Conservation (phyloP, 2,888 invertebrate genomes). For the Ornithoptera priamus region DNA sequence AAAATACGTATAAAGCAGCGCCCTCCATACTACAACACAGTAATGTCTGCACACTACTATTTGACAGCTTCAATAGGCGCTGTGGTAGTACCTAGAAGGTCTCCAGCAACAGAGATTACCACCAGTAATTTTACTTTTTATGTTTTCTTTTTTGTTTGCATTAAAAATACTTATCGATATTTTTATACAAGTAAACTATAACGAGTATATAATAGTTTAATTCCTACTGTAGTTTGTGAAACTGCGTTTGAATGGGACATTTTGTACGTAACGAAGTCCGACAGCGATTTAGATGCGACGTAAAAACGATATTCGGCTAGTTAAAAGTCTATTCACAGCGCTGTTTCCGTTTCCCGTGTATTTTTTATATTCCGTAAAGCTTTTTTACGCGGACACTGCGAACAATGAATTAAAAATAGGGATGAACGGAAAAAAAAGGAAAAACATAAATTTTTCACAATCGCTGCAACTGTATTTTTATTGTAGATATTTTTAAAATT, state of each 20-base stretch:
- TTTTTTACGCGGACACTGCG: conserved; percentile 24
- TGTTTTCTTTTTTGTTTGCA: too few species aligned
- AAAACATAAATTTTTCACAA: conserved; percentile 27
- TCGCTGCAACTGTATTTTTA: conserved; percentile 18
- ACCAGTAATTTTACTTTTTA: too few species aligned
- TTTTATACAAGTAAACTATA: too few species aligned
- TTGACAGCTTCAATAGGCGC: too few species aligned
- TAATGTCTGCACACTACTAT: too few species aligned
- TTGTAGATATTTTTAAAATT: conserved; percentile 11
- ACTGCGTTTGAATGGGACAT: neutral
- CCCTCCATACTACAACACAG: too few species aligned
- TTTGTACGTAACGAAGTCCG: neutral
- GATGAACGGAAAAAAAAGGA: conserved; percentile 18
- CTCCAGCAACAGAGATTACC: too few species aligned
- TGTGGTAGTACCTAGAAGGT: too few species aligned
- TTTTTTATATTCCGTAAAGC: conserved; percentile 18
- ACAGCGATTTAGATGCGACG: conserved; percentile 18
- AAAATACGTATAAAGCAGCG: too few species aligned
- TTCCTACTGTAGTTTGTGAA: too few species aligned
- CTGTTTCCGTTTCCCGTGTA: conserved; percentile 5
- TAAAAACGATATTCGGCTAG: conserved; percentile 8
- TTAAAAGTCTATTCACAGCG: conserved; percentile 19
- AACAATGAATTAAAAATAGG: conserved; percentile 27
- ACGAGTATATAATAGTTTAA: too few species aligned
- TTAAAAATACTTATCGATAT: too few species aligned